These are phyloP conservation scores for Coecobrya sp. DNA, from an alignment of 2,888 invertebrate species.

Conservation along the genomic window DNA sequence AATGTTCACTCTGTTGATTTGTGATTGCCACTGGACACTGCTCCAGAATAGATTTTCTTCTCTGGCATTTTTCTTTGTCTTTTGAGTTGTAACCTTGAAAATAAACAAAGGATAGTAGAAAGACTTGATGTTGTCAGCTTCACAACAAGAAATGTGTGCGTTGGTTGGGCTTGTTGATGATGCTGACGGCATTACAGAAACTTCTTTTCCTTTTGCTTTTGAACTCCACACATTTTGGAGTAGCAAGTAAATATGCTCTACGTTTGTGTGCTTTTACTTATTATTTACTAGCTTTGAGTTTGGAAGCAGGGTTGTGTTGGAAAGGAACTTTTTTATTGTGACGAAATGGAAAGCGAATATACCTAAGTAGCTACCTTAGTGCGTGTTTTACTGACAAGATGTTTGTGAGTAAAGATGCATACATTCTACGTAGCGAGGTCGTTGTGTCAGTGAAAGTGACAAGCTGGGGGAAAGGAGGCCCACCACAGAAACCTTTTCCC, in stretches of 20 bases:
- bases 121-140: neutral
- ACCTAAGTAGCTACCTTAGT: neutral
- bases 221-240: neutral
- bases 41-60: neutral
- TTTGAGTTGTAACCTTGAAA: neutral
- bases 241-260: too few species aligned
- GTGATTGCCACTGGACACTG: neutral
- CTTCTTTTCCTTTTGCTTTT: slow-evolving; percentile 25
- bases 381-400: neutral
- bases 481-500: too few species aligned
- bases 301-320: neutral
- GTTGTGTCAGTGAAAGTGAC: neutral
- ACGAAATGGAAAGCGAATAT: neutral
- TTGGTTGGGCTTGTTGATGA: neutral
- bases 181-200: slow-evolving; percentile 40
- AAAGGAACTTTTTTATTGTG: slow-evolving; percentile 18
- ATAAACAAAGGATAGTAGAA: neutral
- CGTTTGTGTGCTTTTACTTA: too few species aligned
- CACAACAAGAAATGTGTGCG: neutral
- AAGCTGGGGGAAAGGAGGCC: neutral
- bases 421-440: neutral
- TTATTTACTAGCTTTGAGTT: neutral
- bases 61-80: neutral
- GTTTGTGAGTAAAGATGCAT: neutral
- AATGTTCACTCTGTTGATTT: slow-evolving; percentile 5